Conservation (phyloP, 37 sponge, comb jelly and placozoan species). For the Ianthella basta region DNA sequence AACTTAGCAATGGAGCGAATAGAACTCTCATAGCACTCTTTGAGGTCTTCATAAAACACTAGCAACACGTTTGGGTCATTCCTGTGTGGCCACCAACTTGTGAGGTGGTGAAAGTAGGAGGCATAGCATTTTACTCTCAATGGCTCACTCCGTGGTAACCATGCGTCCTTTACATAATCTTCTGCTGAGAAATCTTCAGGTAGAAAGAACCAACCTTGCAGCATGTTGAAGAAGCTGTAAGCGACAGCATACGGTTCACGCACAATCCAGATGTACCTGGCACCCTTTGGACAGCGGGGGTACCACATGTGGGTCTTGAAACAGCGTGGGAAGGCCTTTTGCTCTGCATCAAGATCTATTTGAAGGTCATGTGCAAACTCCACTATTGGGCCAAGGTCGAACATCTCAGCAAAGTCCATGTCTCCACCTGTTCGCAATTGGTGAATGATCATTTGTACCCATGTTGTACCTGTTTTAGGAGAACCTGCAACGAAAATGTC, state of each 20-base stretch:
- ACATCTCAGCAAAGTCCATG: too few relatives aligned
- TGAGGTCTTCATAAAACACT: constrained; percentile 46
- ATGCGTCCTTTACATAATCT: too few relatives aligned
- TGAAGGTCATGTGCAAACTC: too few relatives aligned
- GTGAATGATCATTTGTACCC: too few relatives aligned
- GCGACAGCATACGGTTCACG: too few relatives aligned
- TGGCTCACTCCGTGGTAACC: too few relatives aligned
- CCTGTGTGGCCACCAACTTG: constrained; percentile 40
- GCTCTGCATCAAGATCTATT: not conserved
- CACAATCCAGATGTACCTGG: not conserved
- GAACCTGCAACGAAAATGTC: not conserved
- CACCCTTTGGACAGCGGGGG: not conserved
- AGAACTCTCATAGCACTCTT: constrained; percentile 28
- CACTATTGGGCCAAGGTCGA: too few relatives aligned
- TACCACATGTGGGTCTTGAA: constrained; percentile 26
- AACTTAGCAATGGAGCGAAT: constrained; percentile 40
- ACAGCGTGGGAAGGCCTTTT: constrained; percentile 15
- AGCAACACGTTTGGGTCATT: constrained; percentile 40
- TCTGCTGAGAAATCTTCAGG: too few relatives aligned
- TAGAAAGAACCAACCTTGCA: too few relatives aligned
- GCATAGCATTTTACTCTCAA: not conserved
- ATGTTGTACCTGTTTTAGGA: too few relatives aligned
- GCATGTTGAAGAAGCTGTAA: too few relatives aligned
- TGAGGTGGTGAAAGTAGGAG: constrained; percentile 13
- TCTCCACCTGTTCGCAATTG: too few relatives aligned